These are phyloP conservation scores for Hippopotamyrus pictus DNA, from an alignment of 2,797 vertebrate genomes.

Conservation along the genomic window DNA sequence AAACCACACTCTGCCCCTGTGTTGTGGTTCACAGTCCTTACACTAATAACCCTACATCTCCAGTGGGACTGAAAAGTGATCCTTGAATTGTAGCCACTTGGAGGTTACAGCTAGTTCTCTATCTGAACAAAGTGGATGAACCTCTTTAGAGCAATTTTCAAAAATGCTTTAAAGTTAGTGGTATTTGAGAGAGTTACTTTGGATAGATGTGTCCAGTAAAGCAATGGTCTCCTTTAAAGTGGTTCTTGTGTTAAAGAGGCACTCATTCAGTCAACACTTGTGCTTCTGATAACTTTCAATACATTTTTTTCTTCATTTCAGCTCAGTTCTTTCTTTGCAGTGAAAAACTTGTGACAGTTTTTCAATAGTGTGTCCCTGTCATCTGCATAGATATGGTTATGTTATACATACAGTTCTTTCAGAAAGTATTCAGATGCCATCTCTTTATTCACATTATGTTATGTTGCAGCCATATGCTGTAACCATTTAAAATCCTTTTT, in stretches of 20 bases:
- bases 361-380: background rate
- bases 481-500: background rate
- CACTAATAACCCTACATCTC: background rate
- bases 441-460: background rate
- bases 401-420: background rate
- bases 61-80: background rate
- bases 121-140: slow-evolving; percentile 8
- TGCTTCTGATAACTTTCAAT: background rate
- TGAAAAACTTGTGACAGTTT: background rate
- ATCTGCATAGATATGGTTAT: background rate
- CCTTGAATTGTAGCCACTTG: background rate
- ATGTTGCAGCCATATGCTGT: background rate
- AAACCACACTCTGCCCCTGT: background rate
- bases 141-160: background rate
- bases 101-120: background rate
- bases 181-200: background rate
- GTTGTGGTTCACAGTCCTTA: background rate
- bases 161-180: background rate
- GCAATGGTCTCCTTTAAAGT: background rate
- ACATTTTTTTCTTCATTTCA: background rate
- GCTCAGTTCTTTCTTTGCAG: background rate
- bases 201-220: background rate
- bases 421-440: background rate
- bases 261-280: background rate
- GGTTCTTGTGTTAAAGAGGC: background rate